phyloP scores from a whole-genome alignment of 2,797 vertebrate genomes.

The Rhinella marina region DNA sequence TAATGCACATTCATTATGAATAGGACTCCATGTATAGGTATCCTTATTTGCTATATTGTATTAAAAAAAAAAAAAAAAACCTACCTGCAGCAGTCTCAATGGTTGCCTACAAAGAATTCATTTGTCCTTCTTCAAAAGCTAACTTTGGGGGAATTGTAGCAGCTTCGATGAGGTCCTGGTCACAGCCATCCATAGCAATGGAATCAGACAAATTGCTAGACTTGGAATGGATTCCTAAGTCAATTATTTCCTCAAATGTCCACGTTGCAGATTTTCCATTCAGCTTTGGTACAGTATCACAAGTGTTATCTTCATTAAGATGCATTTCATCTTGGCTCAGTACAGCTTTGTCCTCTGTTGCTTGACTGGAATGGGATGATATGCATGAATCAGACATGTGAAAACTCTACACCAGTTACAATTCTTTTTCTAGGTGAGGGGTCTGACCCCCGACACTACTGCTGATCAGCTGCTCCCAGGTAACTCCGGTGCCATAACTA shows the following conservation, averaged over 20 bases:
- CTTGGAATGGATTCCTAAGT: conserved; percentile 79
- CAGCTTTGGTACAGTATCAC: conserved; percentile 72
- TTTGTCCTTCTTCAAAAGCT: conserved; percentile 80
- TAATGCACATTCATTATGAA: too few relatives aligned
- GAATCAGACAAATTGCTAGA: conserved; percentile 68
- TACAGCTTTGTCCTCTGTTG: background rate
- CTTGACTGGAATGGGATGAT: conserved; percentile 12
- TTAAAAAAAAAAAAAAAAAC: too few relatives aligned
- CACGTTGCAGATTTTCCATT: conserved; percentile 82
- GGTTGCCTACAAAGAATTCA: conserved; percentile 80
- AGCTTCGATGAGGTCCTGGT: conserved; percentile 79
- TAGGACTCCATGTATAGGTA: background rate
- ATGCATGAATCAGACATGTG: background rate
- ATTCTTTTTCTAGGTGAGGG: background rate
- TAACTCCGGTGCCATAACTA: too few relatives aligned
- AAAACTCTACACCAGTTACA: background rate
- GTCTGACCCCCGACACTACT: too few relatives aligned
- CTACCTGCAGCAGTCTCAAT: conserved; percentile 86
- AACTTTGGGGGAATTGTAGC: conserved; percentile 74
- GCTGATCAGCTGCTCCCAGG: too few relatives aligned
- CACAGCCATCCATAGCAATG: conserved; percentile 72
- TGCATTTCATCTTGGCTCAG: conserved; percentile 69
- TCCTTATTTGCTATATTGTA: background rate
- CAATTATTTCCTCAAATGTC: conserved; percentile 83
- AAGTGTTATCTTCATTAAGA: conserved; percentile 72